Evolutionary conservation across 1,140 invertebrate genomes (phyloP).

Genomic region (Pollicipes pollicipes): DNA sequence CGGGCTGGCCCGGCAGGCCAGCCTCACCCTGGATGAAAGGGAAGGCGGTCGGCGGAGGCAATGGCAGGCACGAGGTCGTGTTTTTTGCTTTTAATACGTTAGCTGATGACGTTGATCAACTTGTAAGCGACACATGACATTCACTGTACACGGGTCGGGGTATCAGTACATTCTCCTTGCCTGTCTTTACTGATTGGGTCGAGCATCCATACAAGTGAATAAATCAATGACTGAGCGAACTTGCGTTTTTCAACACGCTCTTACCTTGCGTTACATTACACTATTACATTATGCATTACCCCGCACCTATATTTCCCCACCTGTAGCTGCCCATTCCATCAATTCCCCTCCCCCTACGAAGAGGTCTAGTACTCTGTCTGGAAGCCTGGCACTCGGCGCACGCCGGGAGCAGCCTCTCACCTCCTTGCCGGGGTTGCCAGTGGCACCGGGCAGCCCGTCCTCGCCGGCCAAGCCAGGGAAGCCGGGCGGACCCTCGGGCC

Average conservation of each 20-base stretch:
- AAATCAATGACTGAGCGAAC: too few species aligned
- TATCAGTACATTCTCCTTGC: too few species aligned
- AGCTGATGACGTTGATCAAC: too few species aligned
- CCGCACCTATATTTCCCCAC: neutral
- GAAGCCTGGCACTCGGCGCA: neutral
- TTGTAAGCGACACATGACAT: too few species aligned
- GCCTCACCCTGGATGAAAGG: neutral
- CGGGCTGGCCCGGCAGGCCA: conserved; percentile 9
- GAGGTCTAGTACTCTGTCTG: too few species aligned
- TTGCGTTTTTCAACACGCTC: too few species aligned
- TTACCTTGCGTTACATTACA: neutral
- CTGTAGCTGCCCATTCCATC: too few species aligned
- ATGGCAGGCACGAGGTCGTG: too few species aligned
- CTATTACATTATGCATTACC: neutral
- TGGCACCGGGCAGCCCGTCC: conserved; percentile 18
- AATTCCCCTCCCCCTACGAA: too few species aligned
- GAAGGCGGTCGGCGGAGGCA: too few species aligned
- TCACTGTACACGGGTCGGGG: too few species aligned
- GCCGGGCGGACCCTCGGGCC: conserved; percentile 19
- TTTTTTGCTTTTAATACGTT: too few species aligned
- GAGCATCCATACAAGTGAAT: neutral
- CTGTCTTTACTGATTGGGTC: neutral
- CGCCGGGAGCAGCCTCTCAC: conserved; percentile 13
- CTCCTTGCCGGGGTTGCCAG: conserved; percentile 20
- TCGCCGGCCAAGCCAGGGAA: conserved; percentile 18